A percentile compares a stretch with the other conserved stretches of the same genome.
Evolutionary conservation across 2,888 invertebrate species (phyloP).

Genomic region (Cerastoderma edule): DNA sequence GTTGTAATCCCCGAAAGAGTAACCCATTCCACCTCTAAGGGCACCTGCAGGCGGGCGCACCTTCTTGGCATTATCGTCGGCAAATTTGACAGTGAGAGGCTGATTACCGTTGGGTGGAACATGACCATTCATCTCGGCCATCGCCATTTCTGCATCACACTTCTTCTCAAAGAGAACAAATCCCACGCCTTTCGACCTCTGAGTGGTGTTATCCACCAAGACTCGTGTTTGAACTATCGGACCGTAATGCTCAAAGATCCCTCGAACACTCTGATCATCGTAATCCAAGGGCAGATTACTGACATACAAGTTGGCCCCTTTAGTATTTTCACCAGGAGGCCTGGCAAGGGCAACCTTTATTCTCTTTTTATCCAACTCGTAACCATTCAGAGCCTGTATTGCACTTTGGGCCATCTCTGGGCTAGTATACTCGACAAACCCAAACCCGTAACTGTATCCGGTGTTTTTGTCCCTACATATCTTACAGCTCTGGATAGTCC

Average conservation of each 20-base stretch:
- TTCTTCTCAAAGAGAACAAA: constrained; percentile 93
- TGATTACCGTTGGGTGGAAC: constrained; percentile 93
- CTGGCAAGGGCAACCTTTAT: constrained; percentile 97
- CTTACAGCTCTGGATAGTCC: constrained; percentile 94
- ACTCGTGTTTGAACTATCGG: constrained; percentile 96
- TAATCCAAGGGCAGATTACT: constrained; percentile 90
- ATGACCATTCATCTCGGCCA: constrained; percentile 91
- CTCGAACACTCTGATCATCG: constrained; percentile 90
- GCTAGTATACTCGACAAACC: constrained; percentile 95
- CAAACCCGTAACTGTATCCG: constrained; percentile 98
- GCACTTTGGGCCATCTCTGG: constrained; percentile 94
- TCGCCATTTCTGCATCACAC: constrained; percentile 95
- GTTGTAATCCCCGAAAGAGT: constrained; percentile 22
- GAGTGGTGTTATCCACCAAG: constrained; percentile 93
- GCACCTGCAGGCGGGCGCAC: constrained; percentile 63
- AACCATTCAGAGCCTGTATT: constrained; percentile 93
- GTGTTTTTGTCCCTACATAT: constrained; percentile 88
- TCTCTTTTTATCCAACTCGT: constrained; percentile 94
- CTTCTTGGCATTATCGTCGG: constrained; percentile 89
- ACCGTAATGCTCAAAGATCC: constrained; percentile 94
- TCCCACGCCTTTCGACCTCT: constrained; percentile 94
- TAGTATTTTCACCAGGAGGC: constrained; percentile 95
- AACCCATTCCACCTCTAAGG: constrained; percentile 28
- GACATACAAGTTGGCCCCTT: constrained; percentile 97
- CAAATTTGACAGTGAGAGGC: constrained; percentile 92